phyloP scores from a whole-genome alignment of 2,113 vertebrate species.

The Panthera leo region DNA sequence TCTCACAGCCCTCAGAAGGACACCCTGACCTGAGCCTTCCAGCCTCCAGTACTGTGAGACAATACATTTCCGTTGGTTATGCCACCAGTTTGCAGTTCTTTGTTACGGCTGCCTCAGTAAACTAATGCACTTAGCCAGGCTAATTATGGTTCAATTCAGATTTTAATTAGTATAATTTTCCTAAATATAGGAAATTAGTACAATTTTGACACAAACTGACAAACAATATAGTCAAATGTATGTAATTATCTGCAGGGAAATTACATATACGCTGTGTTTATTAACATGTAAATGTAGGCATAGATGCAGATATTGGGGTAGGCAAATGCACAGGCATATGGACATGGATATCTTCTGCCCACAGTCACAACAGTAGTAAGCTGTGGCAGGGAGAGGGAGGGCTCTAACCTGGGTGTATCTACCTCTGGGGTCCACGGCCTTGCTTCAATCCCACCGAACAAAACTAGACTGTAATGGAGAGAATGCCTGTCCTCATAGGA shows the following conservation, averaged over 20 bases:
- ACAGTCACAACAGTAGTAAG: not conserved
- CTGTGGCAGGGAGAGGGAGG: not conserved
- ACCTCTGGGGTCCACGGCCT: not conserved
- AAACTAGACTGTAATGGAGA: not conserved
- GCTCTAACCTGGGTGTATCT: not conserved
- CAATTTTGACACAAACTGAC: not conserved
- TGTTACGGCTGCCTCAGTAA: not conserved
- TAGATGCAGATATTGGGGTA: no score
- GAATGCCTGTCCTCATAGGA: not conserved
- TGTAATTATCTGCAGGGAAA: not conserved
- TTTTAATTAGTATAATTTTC: not conserved
- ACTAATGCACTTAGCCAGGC: not conserved
- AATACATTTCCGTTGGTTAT: not conserved
- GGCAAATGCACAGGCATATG: not conserved
- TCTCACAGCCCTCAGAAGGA: not conserved
- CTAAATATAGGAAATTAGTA: not conserved
- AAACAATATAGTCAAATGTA: not conserved
- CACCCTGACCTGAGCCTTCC: not conserved
- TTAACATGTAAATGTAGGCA: not conserved
- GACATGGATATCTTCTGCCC: not conserved
- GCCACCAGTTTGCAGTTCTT: not conserved
- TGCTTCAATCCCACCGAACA: not conserved
- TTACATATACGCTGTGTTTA: not conserved
- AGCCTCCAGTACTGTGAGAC: not conserved
- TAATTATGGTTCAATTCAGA: not conserved